Percentiles rank a stretch among this genome's conserved stretches.
Conservation (phyloP, 2,797 vertebrate genomes). For the Antrozous pallidus region DNA sequence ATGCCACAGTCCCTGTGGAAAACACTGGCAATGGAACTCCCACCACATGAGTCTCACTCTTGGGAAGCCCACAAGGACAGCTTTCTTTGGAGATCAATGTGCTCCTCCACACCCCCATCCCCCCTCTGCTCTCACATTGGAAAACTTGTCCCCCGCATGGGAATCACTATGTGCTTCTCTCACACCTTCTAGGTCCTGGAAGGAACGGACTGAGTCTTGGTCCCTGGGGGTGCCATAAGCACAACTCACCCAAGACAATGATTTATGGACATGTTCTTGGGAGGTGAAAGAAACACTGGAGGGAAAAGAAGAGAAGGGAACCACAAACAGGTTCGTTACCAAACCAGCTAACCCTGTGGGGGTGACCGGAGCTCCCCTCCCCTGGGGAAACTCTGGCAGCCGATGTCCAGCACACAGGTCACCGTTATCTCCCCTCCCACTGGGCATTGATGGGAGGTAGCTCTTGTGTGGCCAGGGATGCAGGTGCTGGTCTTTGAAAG, state of each 20-base stretch:
- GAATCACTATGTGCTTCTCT: not conserved
- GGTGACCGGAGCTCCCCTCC: not conserved
- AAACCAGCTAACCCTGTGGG: accelerated
- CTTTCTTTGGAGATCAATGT: not conserved
- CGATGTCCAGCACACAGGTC: not conserved
- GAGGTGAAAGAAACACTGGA: not conserved
- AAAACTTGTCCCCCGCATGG: not conserved
- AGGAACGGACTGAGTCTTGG: not conserved
- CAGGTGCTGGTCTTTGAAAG: not conserved
- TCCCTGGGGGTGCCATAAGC: too few relatives aligned
- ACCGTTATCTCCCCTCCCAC: too few relatives aligned
- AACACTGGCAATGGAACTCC: not conserved
- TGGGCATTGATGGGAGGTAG: not conserved
- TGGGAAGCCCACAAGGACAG: too few relatives aligned
- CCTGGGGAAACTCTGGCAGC: not conserved
- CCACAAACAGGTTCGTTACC: not conserved
- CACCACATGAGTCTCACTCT: accelerated
- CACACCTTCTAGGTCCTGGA: not conserved
- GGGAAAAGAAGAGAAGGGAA: not conserved
- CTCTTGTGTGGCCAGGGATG: not conserved
- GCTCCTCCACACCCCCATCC: not conserved
- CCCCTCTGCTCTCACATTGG: not conserved
- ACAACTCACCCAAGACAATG: not conserved
- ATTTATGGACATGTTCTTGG: not conserved
- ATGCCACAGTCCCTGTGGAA: not conserved